phyloP scores from a whole-genome alignment of 2,797 vertebrate genomes.

The Jordanella pulchra region DNA sequence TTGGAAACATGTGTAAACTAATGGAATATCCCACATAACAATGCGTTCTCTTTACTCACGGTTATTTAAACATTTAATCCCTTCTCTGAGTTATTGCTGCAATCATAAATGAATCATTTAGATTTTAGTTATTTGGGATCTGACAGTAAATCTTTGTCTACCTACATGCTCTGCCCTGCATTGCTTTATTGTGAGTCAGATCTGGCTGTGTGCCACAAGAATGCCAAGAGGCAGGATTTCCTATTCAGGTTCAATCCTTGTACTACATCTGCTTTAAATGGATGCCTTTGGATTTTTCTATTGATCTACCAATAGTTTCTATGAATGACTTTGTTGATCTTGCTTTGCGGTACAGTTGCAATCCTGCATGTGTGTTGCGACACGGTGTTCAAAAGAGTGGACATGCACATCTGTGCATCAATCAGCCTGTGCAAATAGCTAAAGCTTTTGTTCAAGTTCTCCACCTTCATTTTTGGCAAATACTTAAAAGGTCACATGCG shows the following conservation, averaged over 20 bases:
- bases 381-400: neutral
- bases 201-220: neutral
- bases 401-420: conserved; percentile 10
- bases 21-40: neutral
- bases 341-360: neutral
- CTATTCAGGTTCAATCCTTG: neutral
- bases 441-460: conserved; percentile 44
- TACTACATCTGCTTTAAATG: neutral
- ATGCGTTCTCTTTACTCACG: neutral
- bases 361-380: neutral
- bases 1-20: conserved; percentile 1
- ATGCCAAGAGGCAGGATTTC: neutral
- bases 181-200: conserved; percentile 5
- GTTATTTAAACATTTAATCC: conserved; percentile 1
- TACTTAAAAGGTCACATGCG: conserved; percentile 19
- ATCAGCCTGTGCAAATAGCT: conserved; percentile 34
- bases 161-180: neutral
- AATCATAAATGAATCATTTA: neutral
- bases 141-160: neutral
- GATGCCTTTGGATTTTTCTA: neutral
- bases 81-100: neutral
- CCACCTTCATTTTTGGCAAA: conserved; percentile 46
- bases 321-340: conserved; percentile 4
- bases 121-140: neutral
- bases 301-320: conserved; percentile 11